phyloP scores from a whole-genome alignment of 2,888 invertebrate species.

The Tenthredo scrophulariae region DNA sequence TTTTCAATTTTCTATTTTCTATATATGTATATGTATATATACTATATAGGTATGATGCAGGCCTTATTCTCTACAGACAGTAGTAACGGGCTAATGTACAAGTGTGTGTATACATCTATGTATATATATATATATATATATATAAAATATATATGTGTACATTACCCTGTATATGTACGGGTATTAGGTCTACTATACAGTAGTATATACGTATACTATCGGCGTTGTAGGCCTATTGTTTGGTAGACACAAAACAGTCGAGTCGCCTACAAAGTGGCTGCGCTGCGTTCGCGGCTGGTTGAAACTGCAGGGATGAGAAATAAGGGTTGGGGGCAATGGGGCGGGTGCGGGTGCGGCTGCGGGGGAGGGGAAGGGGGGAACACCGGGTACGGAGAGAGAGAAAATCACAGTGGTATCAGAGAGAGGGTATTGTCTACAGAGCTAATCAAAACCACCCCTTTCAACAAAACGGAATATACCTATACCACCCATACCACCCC shows the following conservation, averaged over 20 bases:
- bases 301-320: slow-evolving; percentile 63
- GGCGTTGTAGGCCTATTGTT: slow-evolving; percentile 75
- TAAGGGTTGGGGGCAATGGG: slow-evolving; percentile 48
- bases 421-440: slow-evolving; percentile 77
- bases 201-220: slow-evolving; percentile 49
- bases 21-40: background rate
- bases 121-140: background rate
- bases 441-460: slow-evolving; percentile 78
- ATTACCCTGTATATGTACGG: background rate
- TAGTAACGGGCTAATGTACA: background rate
- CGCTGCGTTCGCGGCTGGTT: slow-evolving; percentile 68
- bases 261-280: slow-evolving; percentile 76
- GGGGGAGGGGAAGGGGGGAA: background rate
- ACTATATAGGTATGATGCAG: background rate
- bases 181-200: background rate
- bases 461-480: slow-evolving; percentile 69
- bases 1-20: background rate
- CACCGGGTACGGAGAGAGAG: slow-evolving; percentile 61
- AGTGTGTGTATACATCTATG: background rate
- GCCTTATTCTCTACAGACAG: background rate
- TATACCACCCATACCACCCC: background rate
- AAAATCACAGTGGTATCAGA: slow-evolving; percentile 72
- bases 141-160: background rate
- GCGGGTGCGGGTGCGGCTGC: too few species aligned
- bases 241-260: slow-evolving; percentile 76